phyloP scores from a whole-genome alignment of 1,140 invertebrate species.

The Drosophila persimilis region DNA sequence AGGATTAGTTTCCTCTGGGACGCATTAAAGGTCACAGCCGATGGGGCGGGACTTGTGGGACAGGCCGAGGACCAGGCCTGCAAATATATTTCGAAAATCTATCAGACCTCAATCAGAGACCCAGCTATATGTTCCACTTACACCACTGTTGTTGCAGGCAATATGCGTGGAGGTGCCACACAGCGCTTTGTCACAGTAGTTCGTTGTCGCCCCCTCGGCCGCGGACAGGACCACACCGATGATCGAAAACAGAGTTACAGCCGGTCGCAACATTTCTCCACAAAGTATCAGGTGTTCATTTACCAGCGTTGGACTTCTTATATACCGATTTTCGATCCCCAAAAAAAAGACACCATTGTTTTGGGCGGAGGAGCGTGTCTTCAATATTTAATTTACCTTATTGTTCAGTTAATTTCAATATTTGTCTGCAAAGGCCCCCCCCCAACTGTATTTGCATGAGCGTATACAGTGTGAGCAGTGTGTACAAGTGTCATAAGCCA shows the following conservation, averaged over 20 bases:
- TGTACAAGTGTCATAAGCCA: neutral
- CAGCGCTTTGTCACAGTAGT: constrained; percentile 40
- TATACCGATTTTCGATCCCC: constrained; percentile 10
- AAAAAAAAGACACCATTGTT: constrained; percentile 15
- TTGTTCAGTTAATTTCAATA: constrained; percentile 32
- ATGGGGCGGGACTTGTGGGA: constrained; percentile 37
- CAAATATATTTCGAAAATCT: neutral
- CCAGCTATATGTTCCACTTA: constrained; percentile 4
- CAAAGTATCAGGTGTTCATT: neutral
- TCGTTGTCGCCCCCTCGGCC: constrained; percentile 7
- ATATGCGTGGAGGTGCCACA: constrained; percentile 31
- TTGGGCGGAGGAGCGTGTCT: neutral
- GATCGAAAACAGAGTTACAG: constrained; percentile 14
- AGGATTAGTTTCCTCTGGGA: neutral
- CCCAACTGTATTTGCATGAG: constrained; percentile 3
- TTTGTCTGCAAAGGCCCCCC: constrained; percentile 12
- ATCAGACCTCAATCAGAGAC: neutral
- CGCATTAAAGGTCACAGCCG: constrained; percentile 1
- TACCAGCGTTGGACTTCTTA: neutral
- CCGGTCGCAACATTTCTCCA: constrained; percentile 30
- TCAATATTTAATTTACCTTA: constrained; percentile 4
- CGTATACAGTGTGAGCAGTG: neutral
- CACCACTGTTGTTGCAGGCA: constrained; percentile 55
- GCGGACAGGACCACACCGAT: neutral
- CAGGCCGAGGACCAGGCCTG: constrained; percentile 42